Evolutionary conservation across 2,797 vertebrate genomes (phyloP).

Genomic region (Limnodromus scolopaceus): DNA sequence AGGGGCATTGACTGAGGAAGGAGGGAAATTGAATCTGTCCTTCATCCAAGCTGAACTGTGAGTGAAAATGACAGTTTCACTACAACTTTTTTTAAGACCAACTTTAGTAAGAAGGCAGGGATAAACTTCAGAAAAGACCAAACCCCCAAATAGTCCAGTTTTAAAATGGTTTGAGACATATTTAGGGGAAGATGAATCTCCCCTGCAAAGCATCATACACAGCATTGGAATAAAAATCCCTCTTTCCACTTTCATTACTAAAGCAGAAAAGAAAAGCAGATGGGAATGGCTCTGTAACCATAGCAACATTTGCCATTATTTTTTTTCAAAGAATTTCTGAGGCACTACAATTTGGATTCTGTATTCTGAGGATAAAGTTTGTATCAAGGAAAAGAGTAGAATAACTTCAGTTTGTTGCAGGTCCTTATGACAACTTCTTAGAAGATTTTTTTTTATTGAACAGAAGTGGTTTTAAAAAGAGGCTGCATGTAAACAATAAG

Average conservation of each 20-base stretch:
- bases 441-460: neutral
- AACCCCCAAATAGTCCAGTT: neutral
- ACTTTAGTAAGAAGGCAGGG: neutral
- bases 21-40: neutral
- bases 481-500: neutral
- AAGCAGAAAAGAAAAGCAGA: slow-evolving; percentile 47
- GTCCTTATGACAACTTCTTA: neutral
- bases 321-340: slow-evolving; percentile 33
- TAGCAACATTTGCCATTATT: slow-evolving; percentile 40
- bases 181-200: neutral
- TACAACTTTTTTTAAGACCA: neutral
- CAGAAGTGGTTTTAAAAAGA: neutral
- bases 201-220: neutral
- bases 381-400: neutral
- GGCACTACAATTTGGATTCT: slow-evolving; percentile 12
- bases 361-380: slow-evolving; percentile 32
- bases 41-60: neutral
- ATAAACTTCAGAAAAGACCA: neutral
- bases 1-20: neutral
- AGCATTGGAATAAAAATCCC: neutral
- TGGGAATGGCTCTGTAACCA: slow-evolving; percentile 53
- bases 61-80: neutral
- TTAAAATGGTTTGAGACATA: neutral
- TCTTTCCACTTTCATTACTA: slow-evolving; percentile 25
- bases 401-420: neutral